Evolutionary conservation across 2,888 invertebrate species (phyloP), one percentile per base, ranked within the genome.

Genomic region (Ypsolopha sequella): DNA sequence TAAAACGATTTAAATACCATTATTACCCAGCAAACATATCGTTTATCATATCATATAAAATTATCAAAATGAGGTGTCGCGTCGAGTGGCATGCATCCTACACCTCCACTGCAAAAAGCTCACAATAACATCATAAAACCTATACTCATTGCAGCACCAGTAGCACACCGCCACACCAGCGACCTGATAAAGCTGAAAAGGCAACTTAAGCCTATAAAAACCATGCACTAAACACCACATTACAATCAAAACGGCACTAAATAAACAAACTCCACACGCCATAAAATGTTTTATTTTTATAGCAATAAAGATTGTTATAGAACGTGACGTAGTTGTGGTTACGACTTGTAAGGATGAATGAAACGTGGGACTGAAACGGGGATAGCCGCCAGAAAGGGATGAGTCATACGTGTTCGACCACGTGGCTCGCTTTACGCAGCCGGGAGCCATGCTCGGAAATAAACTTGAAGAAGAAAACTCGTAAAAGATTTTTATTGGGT

Each of bases 161-260:
- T 81, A 80, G 80, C 85, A 75, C 82, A 85, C 86, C 77, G 79
- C 70, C 80, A 76, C 76, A 81, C 82, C 71, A 70, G 73, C 79
- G 77, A 80, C 86, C 85, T 85, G 87, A 86, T 86, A 86, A 86
- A 87, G 84, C 87, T 85, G 86, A 86, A 87, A 87, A 86, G 86
- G 82, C 85, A 82, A 80, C 78, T 85, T 78, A 79, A 78, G 81
- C 84, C 80, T 81, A 82, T 82, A 88, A 88, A 88, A 86, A 81
- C 80, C 84, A 81, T 82, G 85, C 87, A 81, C 86, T 87, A 87
- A 87, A 86, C 81, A 73, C 74, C 65, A 65, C 54, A 62, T 67
- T 66, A 73, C 76, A 75, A 71, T 77, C 75, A 72, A 79, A 82
- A 84, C 65, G 61, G 80, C 73, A 71, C 67, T 78, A 85, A 81